These are phyloP conservation scores for Odontocerum albicorne DNA, from an alignment of 2,888 invertebrate genomes.

Conservation along the genomic window DNA sequence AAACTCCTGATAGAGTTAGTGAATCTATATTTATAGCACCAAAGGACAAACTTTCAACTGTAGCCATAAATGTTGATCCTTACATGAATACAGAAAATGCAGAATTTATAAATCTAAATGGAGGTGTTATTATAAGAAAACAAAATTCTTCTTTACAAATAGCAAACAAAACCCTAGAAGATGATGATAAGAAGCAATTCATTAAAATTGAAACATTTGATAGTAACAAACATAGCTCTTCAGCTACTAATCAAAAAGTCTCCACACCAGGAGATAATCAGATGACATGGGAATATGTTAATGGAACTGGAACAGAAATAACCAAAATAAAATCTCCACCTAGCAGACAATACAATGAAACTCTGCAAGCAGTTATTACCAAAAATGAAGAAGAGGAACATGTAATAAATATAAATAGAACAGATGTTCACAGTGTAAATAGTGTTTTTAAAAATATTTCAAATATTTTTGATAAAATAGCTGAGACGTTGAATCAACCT, in stretches of 20 bases:
- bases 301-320: conserved; percentile 42
- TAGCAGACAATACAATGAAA: conserved; percentile 62
- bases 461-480: conserved; percentile 63
- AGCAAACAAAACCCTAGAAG: conserved; percentile 23
- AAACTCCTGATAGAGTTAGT: conserved; percentile 45
- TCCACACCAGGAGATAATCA: conserved; percentile 47
- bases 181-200: conserved; percentile 37
- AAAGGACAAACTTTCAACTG: conserved; percentile 54
- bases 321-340: conserved; percentile 42
- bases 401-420: background rate
- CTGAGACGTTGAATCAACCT: conserved; percentile 46
- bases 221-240: conserved; percentile 38
- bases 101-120: conserved; percentile 50
- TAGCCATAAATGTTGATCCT: conserved; percentile 48
- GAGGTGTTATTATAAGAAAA: conserved; percentile 53
- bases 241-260: conserved; percentile 37
- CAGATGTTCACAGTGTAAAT: conserved; percentile 7
- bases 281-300: conserved; percentile 62
- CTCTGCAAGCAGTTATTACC: conserved; percentile 63
- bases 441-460: conserved; percentile 62
- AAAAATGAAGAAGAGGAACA: conserved; percentile 51
- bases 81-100: conserved; percentile 48
- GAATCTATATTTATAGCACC: conserved; percentile 53
- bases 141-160: conserved; percentile 39
- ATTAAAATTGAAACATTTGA: conserved; percentile 43